Conservation (phyloP, 2,113 vertebrate species). For the Trochalopteron elliotii region DNA sequence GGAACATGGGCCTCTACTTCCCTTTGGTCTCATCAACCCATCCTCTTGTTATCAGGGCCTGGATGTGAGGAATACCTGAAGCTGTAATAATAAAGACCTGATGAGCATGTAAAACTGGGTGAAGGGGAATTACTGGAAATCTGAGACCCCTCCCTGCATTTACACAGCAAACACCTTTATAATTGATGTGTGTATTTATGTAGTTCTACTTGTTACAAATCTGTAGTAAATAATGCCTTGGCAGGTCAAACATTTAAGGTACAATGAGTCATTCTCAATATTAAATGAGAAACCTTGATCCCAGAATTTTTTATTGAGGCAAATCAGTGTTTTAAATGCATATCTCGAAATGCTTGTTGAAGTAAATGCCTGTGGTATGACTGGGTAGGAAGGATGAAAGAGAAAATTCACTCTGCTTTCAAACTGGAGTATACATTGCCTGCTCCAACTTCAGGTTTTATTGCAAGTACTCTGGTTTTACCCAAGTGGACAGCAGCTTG, state of each 20-base stretch:
- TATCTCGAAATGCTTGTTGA: background rate
- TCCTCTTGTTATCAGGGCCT: background rate
- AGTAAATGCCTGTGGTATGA: background rate
- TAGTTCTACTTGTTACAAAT: background rate
- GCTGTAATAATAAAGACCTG: background rate
- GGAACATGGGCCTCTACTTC: background rate
- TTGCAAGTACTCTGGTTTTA: background rate
- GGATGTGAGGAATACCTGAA: background rate
- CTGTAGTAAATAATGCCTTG: background rate
- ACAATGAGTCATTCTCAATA: background rate
- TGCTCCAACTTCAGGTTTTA: background rate
- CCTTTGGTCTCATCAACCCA: background rate
- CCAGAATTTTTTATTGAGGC: background rate
- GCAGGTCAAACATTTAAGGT: background rate
- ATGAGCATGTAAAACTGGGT: background rate
- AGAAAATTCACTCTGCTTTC: background rate
- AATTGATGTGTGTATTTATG: background rate
- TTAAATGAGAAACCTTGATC: background rate
- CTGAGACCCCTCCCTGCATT: background rate
- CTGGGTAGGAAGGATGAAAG: background rate
- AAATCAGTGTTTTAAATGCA: background rate
- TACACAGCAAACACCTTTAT: background rate
- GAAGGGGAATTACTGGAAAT: slow-evolving; percentile 17
- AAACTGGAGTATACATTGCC: background rate
- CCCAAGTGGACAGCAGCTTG: background rate